Evolutionary conservation across 2,113 vertebrate species (phyloP), one percentile per base, ranked within the genome.

Genomic region (Balaenoptera acutorostrata): DNA sequence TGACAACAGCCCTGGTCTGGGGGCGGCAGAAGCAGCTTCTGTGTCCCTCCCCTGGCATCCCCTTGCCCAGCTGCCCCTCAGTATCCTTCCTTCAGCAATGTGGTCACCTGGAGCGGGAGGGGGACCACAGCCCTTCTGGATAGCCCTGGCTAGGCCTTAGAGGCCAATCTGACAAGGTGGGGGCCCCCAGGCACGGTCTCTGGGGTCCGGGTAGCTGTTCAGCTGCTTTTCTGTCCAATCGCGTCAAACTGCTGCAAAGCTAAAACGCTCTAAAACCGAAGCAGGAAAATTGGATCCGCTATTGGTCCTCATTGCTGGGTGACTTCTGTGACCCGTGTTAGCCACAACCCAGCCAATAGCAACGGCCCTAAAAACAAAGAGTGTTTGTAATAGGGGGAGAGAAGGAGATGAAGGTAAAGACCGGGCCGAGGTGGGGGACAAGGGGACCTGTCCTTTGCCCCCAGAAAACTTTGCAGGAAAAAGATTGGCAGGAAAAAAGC

Each of bases 261-360:
- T 81, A 18, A 75, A 87, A 93, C n/a, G 61, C 91, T 88, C 81
- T 94, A 83, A 93, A 88, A 84, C 7, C 17, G 23, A 66, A 90
- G 71, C 57, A 87, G 93, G 85, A 95, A 88, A 63, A 46, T 71
- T 31, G 57, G 49, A 52, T 61, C 85, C 9, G 2, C 63, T 96
- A 63, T 71, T 69, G 95, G 93, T 82, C 33, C 17, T 83, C 14
- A 4, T 71, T 55, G 46, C 68, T 36, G 57, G 10, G 36, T 93
- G 93, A 81, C 75, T 88, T 91, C 61, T 87, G 64, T 71, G 84
- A 81, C 88, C 91, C 3, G 0, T 46, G 2, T 59, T 84, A 96
- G 77, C 78, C 49, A 33, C 78, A 44, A 15, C 44, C 52, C 64
- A 69, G 88, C 88, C 96, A 49, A 59, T 29, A 95, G 80, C 69